These are phyloP conservation scores for Vombatus ursinus DNA, from an alignment of 2,113 vertebrate genomes.

Conservation along the genomic window DNA sequence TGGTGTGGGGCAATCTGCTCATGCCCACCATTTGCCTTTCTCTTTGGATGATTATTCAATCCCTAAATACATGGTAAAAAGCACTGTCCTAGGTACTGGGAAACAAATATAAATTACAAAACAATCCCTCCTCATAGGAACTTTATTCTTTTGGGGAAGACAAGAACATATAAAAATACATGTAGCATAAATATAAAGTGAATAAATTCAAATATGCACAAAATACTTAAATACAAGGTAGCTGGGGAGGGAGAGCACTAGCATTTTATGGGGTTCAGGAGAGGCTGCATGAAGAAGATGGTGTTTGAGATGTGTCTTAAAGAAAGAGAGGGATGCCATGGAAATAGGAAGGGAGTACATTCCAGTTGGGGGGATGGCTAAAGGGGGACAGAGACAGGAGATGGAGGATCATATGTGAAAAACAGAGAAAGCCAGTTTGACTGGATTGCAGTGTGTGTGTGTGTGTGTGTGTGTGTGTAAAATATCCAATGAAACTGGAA, in stretches of 20 bases:
- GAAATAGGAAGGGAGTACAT: not conserved
- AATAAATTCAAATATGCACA: not conserved
- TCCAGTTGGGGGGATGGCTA: not conserved
- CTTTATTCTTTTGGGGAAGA: not conserved
- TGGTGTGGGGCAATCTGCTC: not conserved
- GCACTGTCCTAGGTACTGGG: not conserved
- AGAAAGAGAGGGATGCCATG: not conserved
- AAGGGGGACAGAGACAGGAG: not conserved
- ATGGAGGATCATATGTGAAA: not conserved
- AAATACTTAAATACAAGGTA: not conserved
- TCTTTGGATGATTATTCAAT: not conserved
- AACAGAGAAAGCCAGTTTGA: not conserved
- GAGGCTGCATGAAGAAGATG: not conserved
- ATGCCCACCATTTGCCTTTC: not conserved
- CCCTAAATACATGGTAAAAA: not conserved
- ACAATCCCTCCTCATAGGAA: not conserved
- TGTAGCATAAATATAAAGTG: not conserved
- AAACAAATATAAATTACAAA: not conserved
- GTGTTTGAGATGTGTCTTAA: not conserved
- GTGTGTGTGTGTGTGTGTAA: no score
- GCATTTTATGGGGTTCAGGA: not conserved
- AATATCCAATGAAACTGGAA: not conserved
- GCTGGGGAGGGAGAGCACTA: not conserved
- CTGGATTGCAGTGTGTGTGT: not conserved
- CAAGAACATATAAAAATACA: not conserved